A percentile compares a stretch with the other conserved stretches of the same genome.
Conservation (phyloP, 1,140 invertebrate species). For the Trachelipus rathkii region DNA sequence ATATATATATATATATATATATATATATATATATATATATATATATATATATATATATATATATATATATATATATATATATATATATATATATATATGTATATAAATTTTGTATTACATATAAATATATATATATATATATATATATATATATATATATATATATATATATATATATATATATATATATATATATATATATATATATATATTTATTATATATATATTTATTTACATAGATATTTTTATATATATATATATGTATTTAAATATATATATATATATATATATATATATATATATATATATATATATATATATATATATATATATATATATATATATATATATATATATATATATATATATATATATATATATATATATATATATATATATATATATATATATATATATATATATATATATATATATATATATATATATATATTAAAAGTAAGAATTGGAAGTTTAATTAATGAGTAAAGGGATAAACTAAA, state of each 20-base stretch:
- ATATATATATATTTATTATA: not conserved
- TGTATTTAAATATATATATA: not conserved
- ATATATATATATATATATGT: too few species aligned
- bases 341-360: conserved; percentile 5
- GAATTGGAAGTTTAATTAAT: too few species aligned
- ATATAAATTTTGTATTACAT: too few species aligned
- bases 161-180: too few species aligned
- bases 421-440: not conserved
- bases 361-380: conserved; percentile 5
- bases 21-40: too few species aligned
- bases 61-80: too few species aligned
- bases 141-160: not conserved
- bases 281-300: not conserved
- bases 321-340: conserved; percentile 5
- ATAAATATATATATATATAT: not conserved
- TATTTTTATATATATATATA: not conserved
- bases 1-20: too few species aligned
- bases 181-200: too few species aligned
- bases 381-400: too few species aligned
- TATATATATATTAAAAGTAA: not conserved
- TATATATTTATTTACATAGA: not conserved
- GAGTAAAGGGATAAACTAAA: not conserved
- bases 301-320: conserved; percentile 5
- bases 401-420: too few species aligned
- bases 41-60: too few species aligned